Evolutionary conservation across 2,797 vertebrate species (phyloP), one percentile per base, ranked within the genome.

Genomic region (Prunella strophiata): DNA sequence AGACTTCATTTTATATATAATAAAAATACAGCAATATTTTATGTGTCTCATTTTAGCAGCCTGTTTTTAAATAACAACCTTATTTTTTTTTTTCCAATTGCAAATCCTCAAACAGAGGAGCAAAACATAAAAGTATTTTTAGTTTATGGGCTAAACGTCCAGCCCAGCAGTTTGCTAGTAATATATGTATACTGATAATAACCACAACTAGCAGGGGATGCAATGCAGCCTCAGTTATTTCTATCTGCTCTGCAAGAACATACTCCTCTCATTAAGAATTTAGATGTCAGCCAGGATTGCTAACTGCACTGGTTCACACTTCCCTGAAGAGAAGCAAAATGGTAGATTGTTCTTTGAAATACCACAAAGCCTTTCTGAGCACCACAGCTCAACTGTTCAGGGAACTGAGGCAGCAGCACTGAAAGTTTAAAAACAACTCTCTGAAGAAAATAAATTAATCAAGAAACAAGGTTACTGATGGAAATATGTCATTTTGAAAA

Each of bases 11-110:
- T 94, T 89, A 96, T 91, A 77, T 96, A 96, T 95, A 93, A 95
- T 93, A 94, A 96, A 95, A 94, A 96, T 94, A 94, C 88, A 94
- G 77, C 92, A 90, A 85, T 92, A 95, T 95, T 97, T 97, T 95
- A 90, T 96, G 89, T 91, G 94, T 92, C 94, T 96, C 95, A 95
- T 97, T 96, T 94, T 95, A 94, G 94, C 94, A 96, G 87, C 89
- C 89, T 85, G 67, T 94, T 95, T 94, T 96, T 91, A 96, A 96
- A 95, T 94, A 97, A 95, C 93, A 96, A 22, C 71, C 85, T 95
- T 88, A 50, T 91, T 96, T n/a, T n/a, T 96, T 93, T 89, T 94
- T 90, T 94, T 82, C 88, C 93, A 91, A 90, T 89, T 93, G 85
- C 89, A 94, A 92, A 93, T 95, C 91, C 91, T 95, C 87, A 89